Percentiles rank a stretch among this genome's conserved stretches.
These are phyloP conservation scores for Thunnus thynnus DNA, from an alignment of 2,113 vertebrate genomes.

Conservation along the genomic window DNA sequence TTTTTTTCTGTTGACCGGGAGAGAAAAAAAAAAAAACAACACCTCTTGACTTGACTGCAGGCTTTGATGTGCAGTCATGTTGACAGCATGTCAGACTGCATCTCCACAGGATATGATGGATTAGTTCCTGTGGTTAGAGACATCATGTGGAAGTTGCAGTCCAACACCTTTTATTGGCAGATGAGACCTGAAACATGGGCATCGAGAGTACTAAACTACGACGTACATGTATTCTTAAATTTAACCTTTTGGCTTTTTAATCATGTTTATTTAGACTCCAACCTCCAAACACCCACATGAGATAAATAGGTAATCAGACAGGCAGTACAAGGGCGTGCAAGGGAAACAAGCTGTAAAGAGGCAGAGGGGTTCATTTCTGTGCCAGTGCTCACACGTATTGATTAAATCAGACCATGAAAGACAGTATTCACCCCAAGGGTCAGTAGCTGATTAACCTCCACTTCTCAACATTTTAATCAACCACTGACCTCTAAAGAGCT, in stretches of 20 bases:
- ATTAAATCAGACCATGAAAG: conserved; percentile 77
- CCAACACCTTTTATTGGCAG: conserved; percentile 47
- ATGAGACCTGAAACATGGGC: conserved; percentile 33
- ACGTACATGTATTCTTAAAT: neutral
- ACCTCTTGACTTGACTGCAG: conserved; percentile 32
- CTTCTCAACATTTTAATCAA: conserved; percentile 78
- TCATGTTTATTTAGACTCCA: neutral
- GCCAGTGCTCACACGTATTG: conserved; percentile 66
- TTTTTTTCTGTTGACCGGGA: conserved; percentile 2
- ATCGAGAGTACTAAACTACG: neutral
- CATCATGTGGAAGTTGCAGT: conserved; percentile 45
- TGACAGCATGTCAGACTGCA: conserved; percentile 70
- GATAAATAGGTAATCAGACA: conserved; percentile 10
- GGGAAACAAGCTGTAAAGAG: conserved; percentile 4
- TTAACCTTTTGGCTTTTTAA: conserved; percentile 9
- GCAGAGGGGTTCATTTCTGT: conserved; percentile 44
- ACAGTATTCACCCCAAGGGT: conserved; percentile 65
- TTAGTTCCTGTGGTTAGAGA: conserved; percentile 66
- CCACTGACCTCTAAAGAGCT: conserved; percentile 74
- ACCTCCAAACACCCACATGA: conserved; percentile 8
- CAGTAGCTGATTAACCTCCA: conserved; percentile 81
- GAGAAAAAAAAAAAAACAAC: conserved; percentile 13
- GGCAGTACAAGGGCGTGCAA: neutral
- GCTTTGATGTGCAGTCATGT: conserved; percentile 66
- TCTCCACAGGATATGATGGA: conserved; percentile 66